Percentiles rank a stretch among this genome's conserved stretches.
These are phyloP conservation scores for Spicauda simplicius DNA, from an alignment of 2,888 invertebrate species.

Conservation along the genomic window DNA sequence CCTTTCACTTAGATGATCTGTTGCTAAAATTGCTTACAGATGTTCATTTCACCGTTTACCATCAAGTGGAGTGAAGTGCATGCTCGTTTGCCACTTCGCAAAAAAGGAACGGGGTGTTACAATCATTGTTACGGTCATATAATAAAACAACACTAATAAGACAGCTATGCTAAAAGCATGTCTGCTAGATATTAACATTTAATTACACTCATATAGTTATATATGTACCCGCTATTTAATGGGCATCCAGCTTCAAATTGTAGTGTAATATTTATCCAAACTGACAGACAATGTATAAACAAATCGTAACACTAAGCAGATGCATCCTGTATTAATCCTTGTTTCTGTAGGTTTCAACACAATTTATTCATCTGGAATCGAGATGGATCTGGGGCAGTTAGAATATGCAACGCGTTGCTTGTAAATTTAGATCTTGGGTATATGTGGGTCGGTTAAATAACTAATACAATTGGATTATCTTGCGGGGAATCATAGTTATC, in stretches of 20 bases:
- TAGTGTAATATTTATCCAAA: background rate
- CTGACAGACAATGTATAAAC: slow-evolving; percentile 3
- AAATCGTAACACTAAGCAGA: background rate
- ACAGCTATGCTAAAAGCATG: no score
- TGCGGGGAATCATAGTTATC: no score
- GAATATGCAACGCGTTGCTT: slow-evolving; percentile 3
- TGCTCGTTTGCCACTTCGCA: no score
- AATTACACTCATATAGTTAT: background rate
- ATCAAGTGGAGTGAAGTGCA: no score
- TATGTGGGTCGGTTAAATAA: background rate
- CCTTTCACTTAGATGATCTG: no score
- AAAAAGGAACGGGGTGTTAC: no score
- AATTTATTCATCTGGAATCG: slow-evolving; percentile 1
- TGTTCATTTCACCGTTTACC: no score
- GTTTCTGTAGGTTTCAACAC: slow-evolving; percentile 9
- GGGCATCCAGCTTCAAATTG: background rate
- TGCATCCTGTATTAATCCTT: background rate
- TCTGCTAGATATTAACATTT: no score
- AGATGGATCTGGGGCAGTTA: slow-evolving; percentile 11
- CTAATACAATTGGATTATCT: background rate
- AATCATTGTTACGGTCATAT: no score
- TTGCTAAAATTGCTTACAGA: no score
- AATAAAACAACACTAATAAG: no score
- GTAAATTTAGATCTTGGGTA: slow-evolving; percentile 3
- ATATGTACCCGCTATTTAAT: background rate